phyloP scores from a whole-genome alignment of 2,797 vertebrate genomes.

The Hemitrygon akajei region DNA sequence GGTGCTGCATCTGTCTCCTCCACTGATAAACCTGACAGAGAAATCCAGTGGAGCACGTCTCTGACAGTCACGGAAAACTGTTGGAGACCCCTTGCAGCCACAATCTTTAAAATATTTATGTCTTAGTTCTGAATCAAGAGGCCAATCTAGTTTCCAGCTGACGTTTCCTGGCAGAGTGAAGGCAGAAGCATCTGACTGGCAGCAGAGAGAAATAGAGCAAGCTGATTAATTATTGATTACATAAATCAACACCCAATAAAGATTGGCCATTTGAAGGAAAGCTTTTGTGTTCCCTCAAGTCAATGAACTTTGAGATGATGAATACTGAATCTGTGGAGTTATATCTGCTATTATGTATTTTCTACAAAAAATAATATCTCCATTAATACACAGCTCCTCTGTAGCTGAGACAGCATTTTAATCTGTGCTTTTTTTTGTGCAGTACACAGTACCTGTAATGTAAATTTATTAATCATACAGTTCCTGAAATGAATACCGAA shows the following conservation, averaged over 20 bases:
- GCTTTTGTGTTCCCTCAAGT: constrained; percentile 48
- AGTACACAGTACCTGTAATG: background rate
- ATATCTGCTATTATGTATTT: background rate
- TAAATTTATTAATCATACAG: background rate
- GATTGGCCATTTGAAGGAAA: constrained; percentile 55
- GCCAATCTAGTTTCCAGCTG: constrained; percentile 75
- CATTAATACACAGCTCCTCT: background rate
- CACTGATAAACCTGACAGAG: constrained; percentile 60
- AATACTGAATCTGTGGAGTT: constrained; percentile 45
- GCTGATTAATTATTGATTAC: constrained; percentile 85
- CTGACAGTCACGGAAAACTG: constrained; percentile 52
- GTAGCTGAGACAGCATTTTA: background rate
- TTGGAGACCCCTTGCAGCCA: constrained; percentile 49
- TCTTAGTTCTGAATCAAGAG: constrained; percentile 73
- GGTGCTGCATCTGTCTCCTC: constrained; percentile 64
- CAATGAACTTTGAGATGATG: constrained; percentile 51
- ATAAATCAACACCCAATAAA: constrained; percentile 80
- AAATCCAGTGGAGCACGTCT: constrained; percentile 61
- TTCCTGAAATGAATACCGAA: background rate
- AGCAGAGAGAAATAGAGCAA: constrained; percentile 61
- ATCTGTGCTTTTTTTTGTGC: background rate
- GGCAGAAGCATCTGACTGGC: constrained; percentile 74
- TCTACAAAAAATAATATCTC: constrained; percentile 5
- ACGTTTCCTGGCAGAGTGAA: constrained; percentile 65
- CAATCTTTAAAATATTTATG: constrained; percentile 84